phyloP scores from a whole-genome alignment of 37 sponge, comb jelly and placozoan species.

The Tethya wilhelma region DNA sequence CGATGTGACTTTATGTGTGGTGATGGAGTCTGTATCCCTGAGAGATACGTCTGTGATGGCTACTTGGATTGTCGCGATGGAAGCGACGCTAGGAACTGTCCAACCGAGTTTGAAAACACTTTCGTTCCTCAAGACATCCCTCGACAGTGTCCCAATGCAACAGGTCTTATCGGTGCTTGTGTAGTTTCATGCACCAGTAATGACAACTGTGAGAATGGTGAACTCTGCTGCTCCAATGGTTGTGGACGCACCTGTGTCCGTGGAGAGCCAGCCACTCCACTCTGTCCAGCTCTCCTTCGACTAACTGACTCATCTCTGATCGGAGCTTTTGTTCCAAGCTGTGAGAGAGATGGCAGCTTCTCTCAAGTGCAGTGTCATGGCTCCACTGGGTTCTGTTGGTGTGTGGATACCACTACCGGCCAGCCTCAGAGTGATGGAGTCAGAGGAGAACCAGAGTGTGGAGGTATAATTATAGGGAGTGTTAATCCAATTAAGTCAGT shows the following conservation, averaged over 20 bases:
- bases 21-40: constrained; percentile 12
- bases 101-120: neutral
- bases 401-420: constrained; percentile 49
- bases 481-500: too few species aligned
- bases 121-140: neutral
- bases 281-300: constrained; percentile 2
- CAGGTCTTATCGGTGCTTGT: constrained; percentile 10
- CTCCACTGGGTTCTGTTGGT: constrained; percentile 64
- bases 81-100: constrained; percentile 1
- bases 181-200: neutral
- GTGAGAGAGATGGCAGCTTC: constrained; percentile 56
- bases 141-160: neutral
- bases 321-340: constrained; percentile 43
- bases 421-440: constrained; percentile 18
- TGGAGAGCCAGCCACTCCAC: constrained; percentile 13
- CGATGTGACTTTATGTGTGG: constrained; percentile 15
- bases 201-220: neutral
- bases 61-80: constrained; percentile 27
- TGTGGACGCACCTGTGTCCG: constrained; percentile 24
- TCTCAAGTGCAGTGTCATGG: constrained; percentile 46
- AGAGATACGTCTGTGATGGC: constrained; percentile 1
- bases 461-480: too few species aligned
- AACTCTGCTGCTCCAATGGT: constrained; percentile 41
- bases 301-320: neutral
- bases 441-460: constrained; percentile 9